A percentile compares a stretch with the other conserved stretches of the same genome.
phyloP scores from a whole-genome alignment of 2,113 vertebrate species.

The Tinamus guttatus region DNA sequence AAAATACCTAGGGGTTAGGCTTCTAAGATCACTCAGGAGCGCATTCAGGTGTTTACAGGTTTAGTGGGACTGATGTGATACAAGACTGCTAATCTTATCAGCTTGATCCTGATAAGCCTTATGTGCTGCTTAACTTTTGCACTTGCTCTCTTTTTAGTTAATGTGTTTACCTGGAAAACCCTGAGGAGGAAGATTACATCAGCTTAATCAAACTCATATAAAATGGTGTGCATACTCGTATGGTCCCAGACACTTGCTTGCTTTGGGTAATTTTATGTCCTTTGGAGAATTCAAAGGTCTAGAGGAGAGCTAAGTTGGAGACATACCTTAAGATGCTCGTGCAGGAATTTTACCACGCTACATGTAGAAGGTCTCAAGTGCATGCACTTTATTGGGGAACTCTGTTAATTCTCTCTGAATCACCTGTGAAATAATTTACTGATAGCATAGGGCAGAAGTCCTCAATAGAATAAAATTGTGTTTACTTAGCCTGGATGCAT shows the following conservation, averaged over 20 bases:
- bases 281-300: not conserved
- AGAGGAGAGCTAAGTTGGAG: not conserved
- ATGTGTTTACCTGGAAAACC: not conserved
- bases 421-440: not conserved
- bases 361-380: not conserved
- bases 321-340: accelerated
- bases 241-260: not conserved
- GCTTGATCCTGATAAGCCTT: conserved; percentile 10
- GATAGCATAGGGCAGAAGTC: not conserved
- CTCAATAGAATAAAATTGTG: not conserved
- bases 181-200: not conserved
- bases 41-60: not conserved
- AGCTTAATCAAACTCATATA: not conserved
- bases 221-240: accelerated
- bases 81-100: not conserved
- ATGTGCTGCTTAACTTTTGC: not conserved
- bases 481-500: not conserved
- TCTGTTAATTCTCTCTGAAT: not conserved
- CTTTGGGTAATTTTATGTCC: not conserved
- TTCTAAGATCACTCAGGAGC: not conserved
- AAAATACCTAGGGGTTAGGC: not conserved
- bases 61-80: too few species aligned
- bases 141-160: not conserved
- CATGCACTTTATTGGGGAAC: not conserved
- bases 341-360: not conserved